These are phyloP conservation scores for Umimayanthus kanabou DNA, from an alignment of 92 coral and sea anemone genomes.

Conservation along the genomic window DNA sequence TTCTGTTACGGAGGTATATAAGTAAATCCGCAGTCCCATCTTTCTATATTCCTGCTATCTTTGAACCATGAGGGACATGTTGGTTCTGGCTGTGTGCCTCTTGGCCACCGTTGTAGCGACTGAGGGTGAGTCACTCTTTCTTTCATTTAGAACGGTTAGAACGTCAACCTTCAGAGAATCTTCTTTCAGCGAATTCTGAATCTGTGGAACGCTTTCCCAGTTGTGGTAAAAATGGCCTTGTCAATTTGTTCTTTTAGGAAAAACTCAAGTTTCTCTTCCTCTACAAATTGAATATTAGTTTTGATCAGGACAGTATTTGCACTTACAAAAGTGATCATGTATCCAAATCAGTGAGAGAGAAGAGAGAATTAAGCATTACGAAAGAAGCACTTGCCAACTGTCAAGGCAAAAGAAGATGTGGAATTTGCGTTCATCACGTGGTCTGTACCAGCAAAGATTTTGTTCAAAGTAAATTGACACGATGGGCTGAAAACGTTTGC, in stretches of 20 bases:
- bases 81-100: slow-evolving; percentile 21
- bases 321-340: neutral
- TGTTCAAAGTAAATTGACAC: too few species aligned
- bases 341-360: neutral
- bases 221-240: too few species aligned
- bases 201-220: too few species aligned
- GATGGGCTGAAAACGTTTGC: too few species aligned
- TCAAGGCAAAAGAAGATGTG: neutral
- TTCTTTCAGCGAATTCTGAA: too few species aligned
- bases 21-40: neutral
- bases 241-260: too few species aligned
- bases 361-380: slow-evolving; percentile 8
- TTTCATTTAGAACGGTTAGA: neutral
- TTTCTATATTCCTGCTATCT: neutral
- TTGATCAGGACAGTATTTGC: too few species aligned
- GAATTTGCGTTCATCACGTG: slow-evolving; percentile 33
- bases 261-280: too few species aligned
- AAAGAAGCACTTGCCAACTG: neutral
- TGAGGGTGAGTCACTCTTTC: slow-evolving; percentile 4
- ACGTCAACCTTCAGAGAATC: too few species aligned
- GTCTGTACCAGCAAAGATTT: neutral
- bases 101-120: neutral
- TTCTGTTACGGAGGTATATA: too few species aligned
- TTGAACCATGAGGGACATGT: neutral
- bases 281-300: too few species aligned